phyloP scores from a whole-genome alignment of 2,113 vertebrate species.

The Actinemys pallida region DNA sequence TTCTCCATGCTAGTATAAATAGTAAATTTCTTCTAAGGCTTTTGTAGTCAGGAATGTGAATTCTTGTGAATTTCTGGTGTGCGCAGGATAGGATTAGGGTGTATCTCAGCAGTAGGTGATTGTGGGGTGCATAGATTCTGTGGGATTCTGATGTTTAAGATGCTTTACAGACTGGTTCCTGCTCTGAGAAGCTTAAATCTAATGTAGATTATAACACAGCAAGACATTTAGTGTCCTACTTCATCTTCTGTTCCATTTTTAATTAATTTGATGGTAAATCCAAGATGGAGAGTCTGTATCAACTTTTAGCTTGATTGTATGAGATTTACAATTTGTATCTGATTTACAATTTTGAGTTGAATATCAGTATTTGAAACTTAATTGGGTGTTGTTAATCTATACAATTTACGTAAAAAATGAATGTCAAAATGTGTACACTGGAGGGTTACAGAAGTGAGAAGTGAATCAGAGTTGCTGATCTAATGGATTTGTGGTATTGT shows the following conservation, averaged over 20 bases:
- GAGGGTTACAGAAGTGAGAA: not conserved
- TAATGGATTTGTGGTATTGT: not conserved
- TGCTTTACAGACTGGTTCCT: not conserved
- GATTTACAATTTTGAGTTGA: not conserved
- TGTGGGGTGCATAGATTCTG: fast-evolving
- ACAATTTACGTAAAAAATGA: not conserved
- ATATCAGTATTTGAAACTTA: not conserved
- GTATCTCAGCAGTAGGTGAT: not conserved
- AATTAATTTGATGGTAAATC: not conserved
- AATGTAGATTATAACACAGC: slow-evolving; percentile 28
- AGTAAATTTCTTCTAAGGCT: not conserved
- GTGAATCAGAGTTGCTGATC: not conserved
- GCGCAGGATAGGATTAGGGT: not conserved
- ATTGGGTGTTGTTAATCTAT: not conserved
- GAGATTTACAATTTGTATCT: not conserved
- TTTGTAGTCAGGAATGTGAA: not conserved
- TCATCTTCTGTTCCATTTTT: not conserved
- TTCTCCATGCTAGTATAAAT: not conserved
- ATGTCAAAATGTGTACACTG: not conserved
- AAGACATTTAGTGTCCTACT: not conserved
- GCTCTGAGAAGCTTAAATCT: slow-evolving; percentile 26
- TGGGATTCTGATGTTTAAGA: not conserved
- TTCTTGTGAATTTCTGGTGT: not conserved
- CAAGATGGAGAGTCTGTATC: fast-evolving
- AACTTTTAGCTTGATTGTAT: not conserved